These are phyloP conservation scores for Neodiprion lecontei DNA, from an alignment of 1,140 invertebrate species.

Conservation along the genomic window DNA sequence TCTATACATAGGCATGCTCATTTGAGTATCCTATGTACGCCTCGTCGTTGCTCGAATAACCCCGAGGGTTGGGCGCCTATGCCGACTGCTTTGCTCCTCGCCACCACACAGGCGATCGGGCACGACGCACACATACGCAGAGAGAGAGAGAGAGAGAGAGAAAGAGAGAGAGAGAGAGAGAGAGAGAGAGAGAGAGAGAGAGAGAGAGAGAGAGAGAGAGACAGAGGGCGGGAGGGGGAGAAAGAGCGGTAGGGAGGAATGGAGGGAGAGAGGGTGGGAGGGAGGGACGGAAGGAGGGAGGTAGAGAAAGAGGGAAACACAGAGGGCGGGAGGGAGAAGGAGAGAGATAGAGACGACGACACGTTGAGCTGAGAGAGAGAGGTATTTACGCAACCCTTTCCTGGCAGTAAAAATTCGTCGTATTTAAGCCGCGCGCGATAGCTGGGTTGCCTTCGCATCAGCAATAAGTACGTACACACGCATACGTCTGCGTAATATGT, in stretches of 20 bases:
- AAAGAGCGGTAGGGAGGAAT: slow-evolving; percentile 36
- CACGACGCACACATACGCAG: not conserved
- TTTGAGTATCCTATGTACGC: too few species aligned
- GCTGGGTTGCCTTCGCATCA: slow-evolving; percentile 8
- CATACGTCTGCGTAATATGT: not conserved
- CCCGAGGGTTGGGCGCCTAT: slow-evolving; percentile 2
- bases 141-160: too few species aligned
- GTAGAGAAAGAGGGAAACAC: slow-evolving; percentile 9
- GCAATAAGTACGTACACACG: not conserved
- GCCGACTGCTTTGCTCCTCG: not conserved
- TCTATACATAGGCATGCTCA: not conserved
- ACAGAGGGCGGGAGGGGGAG: not conserved
- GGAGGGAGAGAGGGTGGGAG: slow-evolving; percentile 40
- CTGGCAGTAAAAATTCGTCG: slow-evolving; percentile 14
- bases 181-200: slow-evolving; percentile 38
- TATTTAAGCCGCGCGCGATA: slow-evolving; percentile 24
- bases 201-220: not conserved
- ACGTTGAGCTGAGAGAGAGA: slow-evolving; percentile 22
- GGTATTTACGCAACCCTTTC: slow-evolving; percentile 36
- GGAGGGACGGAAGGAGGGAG: slow-evolving; percentile 29
- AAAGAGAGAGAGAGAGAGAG: too few species aligned
- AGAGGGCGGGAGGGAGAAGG: not conserved
- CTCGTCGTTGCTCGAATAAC: not conserved
- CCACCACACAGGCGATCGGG: not conserved
- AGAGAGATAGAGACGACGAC: slow-evolving; percentile 12